Base-by-base conservation (phyloP, 2,797 vertebrate species). In the Gambusia yucatana region DNA sequence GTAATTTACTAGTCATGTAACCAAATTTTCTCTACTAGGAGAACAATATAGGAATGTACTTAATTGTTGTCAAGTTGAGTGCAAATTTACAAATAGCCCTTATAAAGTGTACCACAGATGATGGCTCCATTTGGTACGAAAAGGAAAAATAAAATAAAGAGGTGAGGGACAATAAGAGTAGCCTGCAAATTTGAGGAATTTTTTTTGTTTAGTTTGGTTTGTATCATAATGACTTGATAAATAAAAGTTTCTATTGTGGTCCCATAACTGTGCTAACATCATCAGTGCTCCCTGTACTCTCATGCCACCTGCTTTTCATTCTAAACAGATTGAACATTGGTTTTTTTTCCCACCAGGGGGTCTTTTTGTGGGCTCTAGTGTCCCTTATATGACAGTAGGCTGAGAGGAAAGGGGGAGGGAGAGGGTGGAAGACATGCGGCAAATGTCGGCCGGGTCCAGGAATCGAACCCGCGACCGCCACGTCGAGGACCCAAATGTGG, bases 251-350 rank as follows among this genome's bases (percentile, higher is more conserved):
- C 2, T 39, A 9, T 22, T 65, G 17, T 10, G 33, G 17, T 65
- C 16, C 33, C 61, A 39, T 65, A 36, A 33, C 14, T 20, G 61
- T 20, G 30, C 17, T 20, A 57, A 73, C 5, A 70, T 82, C 43
- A 76, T 47, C 33, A 79, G 72, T 48, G 73, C 67, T 76, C 70
- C 4, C 50, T 22, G 48, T 50, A 30, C 73, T 52, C 65, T 72
- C 33, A 46, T 28, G 33, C 39, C 47, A 63, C 16, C 43, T 74
- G 39, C 44, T 72, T 20, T 13, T 20, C 3, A 5, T 43, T 75
- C 22, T 16, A 8, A 48, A 33, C 33, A 77, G 2, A 44, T 55
- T 33, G 30, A 33, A 33, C 30, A 33, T 33, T 33, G 30, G 1
- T 33, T 33, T 33, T 33, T 33, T 33, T 33, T 33, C 2, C n/a